Conservation (phyloP, 2,113 vertebrate genomes). For the Azemiops feae region DNA sequence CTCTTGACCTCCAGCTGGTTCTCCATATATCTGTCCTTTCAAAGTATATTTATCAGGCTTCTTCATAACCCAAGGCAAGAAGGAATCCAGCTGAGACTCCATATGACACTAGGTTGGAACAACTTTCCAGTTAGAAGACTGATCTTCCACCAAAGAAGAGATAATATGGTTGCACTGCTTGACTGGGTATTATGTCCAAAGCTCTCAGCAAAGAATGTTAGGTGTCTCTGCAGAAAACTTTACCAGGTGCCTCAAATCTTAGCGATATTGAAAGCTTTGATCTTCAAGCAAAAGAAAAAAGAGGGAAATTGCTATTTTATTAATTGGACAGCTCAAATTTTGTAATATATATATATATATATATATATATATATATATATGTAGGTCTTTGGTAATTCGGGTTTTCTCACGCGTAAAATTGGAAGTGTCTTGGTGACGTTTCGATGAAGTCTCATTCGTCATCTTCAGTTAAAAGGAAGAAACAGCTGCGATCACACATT, state of each 20-base stretch:
- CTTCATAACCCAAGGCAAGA: neutral
- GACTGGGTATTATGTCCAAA: neutral
- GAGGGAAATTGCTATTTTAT: neutral
- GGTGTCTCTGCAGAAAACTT: neutral
- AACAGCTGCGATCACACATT: too few relatives aligned
- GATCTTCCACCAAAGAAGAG: neutral
- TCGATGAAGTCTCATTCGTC: too few relatives aligned
- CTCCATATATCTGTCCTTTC: neutral
- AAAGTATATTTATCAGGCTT: neutral
- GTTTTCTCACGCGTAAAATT: too few relatives aligned
- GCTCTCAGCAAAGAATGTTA: neutral
- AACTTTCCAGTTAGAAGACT: neutral
- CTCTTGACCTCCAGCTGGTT: neutral
- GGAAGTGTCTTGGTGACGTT: too few relatives aligned
- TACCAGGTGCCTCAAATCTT: neutral
- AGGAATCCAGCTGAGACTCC: neutral
- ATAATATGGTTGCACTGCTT: neutral
- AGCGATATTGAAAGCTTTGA: neutral
- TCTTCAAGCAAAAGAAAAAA: neutral
- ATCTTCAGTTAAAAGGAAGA: too few relatives aligned
- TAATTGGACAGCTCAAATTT: neutral
- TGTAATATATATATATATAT: too few relatives aligned
- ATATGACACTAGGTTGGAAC: neutral
- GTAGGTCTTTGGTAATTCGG: too few relatives aligned
- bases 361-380: too few relatives aligned